Evolutionary conservation across 2,797 vertebrate genomes (phyloP).

Genomic region (Alcedo atthis): DNA sequence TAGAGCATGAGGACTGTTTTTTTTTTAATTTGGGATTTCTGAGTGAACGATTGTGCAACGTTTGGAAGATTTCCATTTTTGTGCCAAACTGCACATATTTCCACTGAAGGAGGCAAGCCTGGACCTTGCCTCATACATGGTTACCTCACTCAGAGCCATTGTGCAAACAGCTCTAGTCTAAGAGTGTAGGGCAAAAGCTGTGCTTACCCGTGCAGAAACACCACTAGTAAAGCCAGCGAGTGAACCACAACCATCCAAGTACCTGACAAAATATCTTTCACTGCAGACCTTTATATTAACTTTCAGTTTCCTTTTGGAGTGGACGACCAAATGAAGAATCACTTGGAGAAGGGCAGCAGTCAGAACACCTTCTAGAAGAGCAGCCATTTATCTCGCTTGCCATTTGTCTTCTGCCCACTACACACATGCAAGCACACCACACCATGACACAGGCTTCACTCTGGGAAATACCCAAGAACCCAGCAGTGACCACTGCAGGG

Average conservation of each 20-base stretch:
- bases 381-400: not conserved
- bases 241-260: not conserved
- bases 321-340: not conserved
- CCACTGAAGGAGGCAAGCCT: not conserved
- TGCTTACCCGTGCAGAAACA: not conserved
- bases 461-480: not conserved
- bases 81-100: not conserved
- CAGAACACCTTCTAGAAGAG: not conserved
- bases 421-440: not conserved
- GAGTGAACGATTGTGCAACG: not conserved
- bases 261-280: not conserved
- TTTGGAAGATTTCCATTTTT: not conserved
- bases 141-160: not conserved
- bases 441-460: accelerated
- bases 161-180: not conserved
- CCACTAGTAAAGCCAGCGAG: not conserved
- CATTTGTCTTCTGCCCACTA: not conserved
- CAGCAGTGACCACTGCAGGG: not conserved
- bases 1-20: not conserved
- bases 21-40: not conserved
- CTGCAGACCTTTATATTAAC: not conserved
- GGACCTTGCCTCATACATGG: not conserved
- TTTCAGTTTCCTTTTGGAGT: not conserved
- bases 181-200: not conserved
- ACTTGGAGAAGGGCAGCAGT: not conserved